phyloP scores from a whole-genome alignment of 64 coral and sea anemone species.

The Dendronephthya gigantea region DNA sequence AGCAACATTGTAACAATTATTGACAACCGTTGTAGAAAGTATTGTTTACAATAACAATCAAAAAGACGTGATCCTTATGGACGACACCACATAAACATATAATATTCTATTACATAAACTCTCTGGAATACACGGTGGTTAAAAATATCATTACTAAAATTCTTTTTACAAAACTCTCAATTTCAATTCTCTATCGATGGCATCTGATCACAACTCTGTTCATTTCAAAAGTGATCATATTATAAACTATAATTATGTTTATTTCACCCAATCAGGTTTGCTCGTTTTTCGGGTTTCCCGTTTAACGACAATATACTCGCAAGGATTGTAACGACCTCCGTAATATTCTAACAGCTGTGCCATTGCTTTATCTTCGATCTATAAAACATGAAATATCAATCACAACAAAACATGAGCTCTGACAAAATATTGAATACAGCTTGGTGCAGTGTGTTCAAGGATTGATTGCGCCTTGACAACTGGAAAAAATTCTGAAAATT shows the following conservation, averaged over 20 bases:
- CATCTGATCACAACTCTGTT: too few relatives aligned
- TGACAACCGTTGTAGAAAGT: background rate
- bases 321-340: slow-evolving; percentile 47
- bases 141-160: background rate
- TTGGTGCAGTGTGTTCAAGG: too few relatives aligned
- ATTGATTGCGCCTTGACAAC: too few relatives aligned
- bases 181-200: background rate
- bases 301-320: slow-evolving; percentile 29
- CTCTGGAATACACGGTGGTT: too few relatives aligned
- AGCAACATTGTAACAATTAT: background rate
- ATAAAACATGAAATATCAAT: background rate
- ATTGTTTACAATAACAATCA: background rate
- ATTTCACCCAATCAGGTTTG: slow-evolving; percentile 40
- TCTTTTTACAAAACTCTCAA: background rate
- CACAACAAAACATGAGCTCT: background rate
- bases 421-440: too few relatives aligned
- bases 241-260: background rate
- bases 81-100: too few relatives aligned
- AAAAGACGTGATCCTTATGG: too few relatives aligned
- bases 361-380: slow-evolving; percentile 51
- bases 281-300: background rate
- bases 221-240: too few relatives aligned
- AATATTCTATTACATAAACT: too few relatives aligned
- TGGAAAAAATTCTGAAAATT: too few relatives aligned
- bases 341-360: slow-evolving; percentile 41